These are phyloP conservation scores for Drosophila siamana DNA, from an alignment of 2,888 invertebrate species.

Conservation along the genomic window DNA sequence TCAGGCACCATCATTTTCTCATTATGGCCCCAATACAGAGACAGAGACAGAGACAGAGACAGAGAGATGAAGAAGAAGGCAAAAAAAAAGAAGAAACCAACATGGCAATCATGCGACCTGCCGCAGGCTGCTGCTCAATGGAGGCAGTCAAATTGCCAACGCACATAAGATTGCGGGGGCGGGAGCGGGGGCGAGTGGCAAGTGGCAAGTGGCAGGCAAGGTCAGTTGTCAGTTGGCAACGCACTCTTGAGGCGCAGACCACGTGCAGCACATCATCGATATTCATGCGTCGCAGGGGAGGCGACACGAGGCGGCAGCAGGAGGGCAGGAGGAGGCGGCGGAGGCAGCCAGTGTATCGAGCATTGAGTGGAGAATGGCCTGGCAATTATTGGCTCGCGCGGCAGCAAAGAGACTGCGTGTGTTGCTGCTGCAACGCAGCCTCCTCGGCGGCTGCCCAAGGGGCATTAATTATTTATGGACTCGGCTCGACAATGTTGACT, in stretches of 20 bases:
- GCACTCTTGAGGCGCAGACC: slow-evolving; percentile 12
- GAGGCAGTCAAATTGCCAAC: slow-evolving; percentile 8
- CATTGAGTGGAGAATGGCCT: slow-evolving; percentile 60
- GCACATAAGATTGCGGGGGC: neutral
- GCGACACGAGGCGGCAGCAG: neutral
- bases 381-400: slow-evolving; percentile 58
- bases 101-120: slow-evolving; percentile 29
- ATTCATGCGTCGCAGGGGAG: slow-evolving; percentile 47
- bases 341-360: neutral
- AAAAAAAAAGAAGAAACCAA: slow-evolving; percentile 41
- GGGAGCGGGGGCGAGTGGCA: neutral
- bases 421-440: slow-evolving; percentile 18
- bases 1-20: slow-evolving; percentile 73
- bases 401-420: slow-evolving; percentile 3
- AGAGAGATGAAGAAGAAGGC: neutral
- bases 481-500: slow-evolving; percentile 19
- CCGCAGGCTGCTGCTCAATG: slow-evolving; percentile 21
- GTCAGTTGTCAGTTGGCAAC: slow-evolving; percentile 33
- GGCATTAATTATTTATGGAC: slow-evolving; percentile 71
- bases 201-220: too few species aligned
- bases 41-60: neutral
- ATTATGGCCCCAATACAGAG: slow-evolving; percentile 51
- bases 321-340: neutral
- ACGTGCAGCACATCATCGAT: slow-evolving; percentile 46
- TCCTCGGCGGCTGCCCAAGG: slow-evolving; percentile 29